phyloP scores from a whole-genome alignment of 2,797 vertebrate genomes.

The Protosalanx chinensis region DNA sequence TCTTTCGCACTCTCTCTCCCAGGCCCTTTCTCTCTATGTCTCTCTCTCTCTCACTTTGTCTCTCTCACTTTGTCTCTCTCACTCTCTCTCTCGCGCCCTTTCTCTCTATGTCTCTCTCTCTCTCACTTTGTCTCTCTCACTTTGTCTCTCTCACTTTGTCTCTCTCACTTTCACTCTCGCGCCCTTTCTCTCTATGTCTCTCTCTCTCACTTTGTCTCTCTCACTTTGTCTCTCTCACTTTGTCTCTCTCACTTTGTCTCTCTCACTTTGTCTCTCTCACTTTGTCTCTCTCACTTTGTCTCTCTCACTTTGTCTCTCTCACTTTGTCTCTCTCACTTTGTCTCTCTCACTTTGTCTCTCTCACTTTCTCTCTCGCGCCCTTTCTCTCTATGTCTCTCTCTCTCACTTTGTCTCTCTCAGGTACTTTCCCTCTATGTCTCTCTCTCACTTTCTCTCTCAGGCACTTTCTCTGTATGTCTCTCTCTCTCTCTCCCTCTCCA shows the following conservation, averaged over 20 bases:
- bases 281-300: not conserved
- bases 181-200: not conserved
- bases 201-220: not conserved
- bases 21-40: not conserved
- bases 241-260: not conserved
- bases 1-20: not conserved
- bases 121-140: no score
- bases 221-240: not conserved
- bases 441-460: not conserved
- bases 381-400: not conserved
- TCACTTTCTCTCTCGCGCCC: not conserved
- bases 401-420: not conserved
- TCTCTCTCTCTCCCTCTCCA: not conserved
- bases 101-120: not conserved
- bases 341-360: conserved; percentile 20
- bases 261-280: not conserved
- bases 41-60: not conserved
- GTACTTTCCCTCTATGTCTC: not conserved
- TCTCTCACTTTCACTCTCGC: no score
- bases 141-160: not conserved
- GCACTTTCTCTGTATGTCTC: not conserved
- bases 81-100: not conserved
- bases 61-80: not conserved
- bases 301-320: no score
- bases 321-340: no score